phyloP scores from a whole-genome alignment of 2,797 vertebrate species.

The Anabas testudineus region DNA sequence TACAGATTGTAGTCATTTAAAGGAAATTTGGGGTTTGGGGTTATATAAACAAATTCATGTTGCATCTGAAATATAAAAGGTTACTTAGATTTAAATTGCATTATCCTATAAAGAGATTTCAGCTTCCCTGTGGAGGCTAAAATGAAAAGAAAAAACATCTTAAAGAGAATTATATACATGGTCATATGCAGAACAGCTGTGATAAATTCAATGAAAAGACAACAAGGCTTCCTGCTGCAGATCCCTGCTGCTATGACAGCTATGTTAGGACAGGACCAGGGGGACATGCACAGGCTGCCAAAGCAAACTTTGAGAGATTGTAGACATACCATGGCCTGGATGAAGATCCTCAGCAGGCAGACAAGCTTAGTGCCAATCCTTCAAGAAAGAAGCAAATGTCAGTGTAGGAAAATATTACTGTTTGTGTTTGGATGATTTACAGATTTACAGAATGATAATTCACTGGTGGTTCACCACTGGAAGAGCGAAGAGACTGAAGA shows the following conservation, averaged over 20 bases:
- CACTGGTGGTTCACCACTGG: slow-evolving; percentile 21
- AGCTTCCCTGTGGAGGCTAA: not conserved
- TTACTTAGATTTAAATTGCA: not conserved
- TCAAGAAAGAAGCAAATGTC: slow-evolving; percentile 46
- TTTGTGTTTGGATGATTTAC: slow-evolving; percentile 61
- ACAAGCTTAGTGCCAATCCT: slow-evolving; percentile 41
- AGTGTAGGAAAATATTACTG: slow-evolving; percentile 56
- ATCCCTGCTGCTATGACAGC: slow-evolving; percentile 54
- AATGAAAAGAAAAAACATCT: slow-evolving; percentile 1
- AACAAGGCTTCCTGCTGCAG: slow-evolving; percentile 40
- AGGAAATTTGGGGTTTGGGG: too few species aligned
- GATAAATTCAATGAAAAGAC: slow-evolving; percentile 28
- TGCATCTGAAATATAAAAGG: too few species aligned
- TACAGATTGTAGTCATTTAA: too few species aligned
- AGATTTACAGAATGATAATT: slow-evolving; percentile 52
- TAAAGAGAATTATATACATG: too few species aligned
- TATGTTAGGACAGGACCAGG: slow-evolving; percentile 51
- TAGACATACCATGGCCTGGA: slow-evolving; percentile 50
- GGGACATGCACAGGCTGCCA: slow-evolving; percentile 49
- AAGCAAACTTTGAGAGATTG: slow-evolving; percentile 59
- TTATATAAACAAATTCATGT: too few species aligned
- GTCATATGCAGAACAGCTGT: slow-evolving; percentile 1
- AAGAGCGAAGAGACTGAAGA: slow-evolving; percentile 26
- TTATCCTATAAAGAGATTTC: not conserved
- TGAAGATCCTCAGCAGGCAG: slow-evolving; percentile 27